These are phyloP conservation scores for Brachionichthys hirsutus DNA, from an alignment of 2,113 vertebrate species.

Conservation along the genomic window DNA sequence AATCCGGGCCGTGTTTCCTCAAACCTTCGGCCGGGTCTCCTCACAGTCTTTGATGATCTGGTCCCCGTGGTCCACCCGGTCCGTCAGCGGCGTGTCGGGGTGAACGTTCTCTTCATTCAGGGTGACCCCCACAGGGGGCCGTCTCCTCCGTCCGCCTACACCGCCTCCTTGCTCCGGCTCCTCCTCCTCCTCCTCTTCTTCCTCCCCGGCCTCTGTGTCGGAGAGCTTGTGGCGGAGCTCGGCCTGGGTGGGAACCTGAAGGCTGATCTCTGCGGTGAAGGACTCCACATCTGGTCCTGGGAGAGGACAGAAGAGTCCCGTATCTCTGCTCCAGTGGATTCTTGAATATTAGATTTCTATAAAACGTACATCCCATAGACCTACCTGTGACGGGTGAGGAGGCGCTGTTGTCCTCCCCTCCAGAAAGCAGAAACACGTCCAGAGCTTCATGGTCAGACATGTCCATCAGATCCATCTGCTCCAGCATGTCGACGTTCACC, in stretches of 20 bases:
- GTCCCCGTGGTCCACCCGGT: constrained; percentile 27
- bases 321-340: constrained; percentile 4
- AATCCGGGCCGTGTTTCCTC: constrained; percentile 41
- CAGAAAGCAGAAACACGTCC: constrained; percentile 94
- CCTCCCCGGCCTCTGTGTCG: constrained; percentile 79
- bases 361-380: not conserved
- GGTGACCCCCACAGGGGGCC: constrained; percentile 75
- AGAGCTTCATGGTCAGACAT: constrained; percentile 96
- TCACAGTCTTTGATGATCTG: constrained; percentile 57
- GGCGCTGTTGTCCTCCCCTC: constrained; percentile 84
- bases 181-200: constrained; percentile 66
- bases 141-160: constrained; percentile 63
- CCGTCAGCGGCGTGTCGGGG: constrained; percentile 80
- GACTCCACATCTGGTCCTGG: constrained; percentile 80
- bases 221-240: constrained; percentile 81
- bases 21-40: constrained; percentile 48
- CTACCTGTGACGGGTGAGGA: constrained; percentile 86
- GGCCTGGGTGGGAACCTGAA: constrained; percentile 85
- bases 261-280: constrained; percentile 80
- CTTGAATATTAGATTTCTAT: not conserved
- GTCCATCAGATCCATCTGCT: constrained; percentile 98
- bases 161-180: constrained; percentile 54
- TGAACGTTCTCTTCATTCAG: constrained; percentile 87
- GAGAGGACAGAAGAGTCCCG: not conserved
- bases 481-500: constrained; percentile 96